These are phyloP conservation scores for Tokudaia muenninki DNA, from an alignment of 2,797 vertebrate species.

Conservation along the genomic window DNA sequence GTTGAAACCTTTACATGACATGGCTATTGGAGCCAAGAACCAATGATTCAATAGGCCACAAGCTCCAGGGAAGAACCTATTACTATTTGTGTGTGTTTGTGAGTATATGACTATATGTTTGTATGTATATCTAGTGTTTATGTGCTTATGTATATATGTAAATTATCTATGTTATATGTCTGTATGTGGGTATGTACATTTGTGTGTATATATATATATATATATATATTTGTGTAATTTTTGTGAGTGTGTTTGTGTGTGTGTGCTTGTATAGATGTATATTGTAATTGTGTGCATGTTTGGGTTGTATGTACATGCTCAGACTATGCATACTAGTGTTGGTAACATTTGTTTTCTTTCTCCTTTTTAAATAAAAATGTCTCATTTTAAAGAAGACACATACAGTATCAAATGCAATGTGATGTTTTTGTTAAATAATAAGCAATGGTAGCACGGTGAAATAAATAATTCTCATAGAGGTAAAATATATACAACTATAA, in stretches of 20 bases:
- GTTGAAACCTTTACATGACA: no score
- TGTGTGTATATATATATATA: background rate
- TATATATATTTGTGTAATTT: background rate
- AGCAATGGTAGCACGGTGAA: slow-evolving; percentile 88
- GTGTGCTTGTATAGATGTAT: no score
- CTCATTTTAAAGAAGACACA: slow-evolving; percentile 87
- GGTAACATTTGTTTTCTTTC: slow-evolving; percentile 78
- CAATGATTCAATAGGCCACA: background rate
- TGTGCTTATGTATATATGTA: background rate
- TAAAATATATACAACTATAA: slow-evolving; percentile 92
- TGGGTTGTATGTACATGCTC: background rate
- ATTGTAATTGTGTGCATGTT: background rate
- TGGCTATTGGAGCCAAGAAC: background rate
- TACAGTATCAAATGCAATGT: slow-evolving; percentile 90
- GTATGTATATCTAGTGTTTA: no score
- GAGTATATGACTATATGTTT: background rate
- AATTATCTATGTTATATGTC: background rate
- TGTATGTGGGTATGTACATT: no score
- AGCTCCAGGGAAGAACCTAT: background rate
- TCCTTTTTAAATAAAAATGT: slow-evolving; percentile 84
- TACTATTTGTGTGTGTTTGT: background rate
- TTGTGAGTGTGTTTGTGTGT: no score
- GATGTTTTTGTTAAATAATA: slow-evolving; percentile 92
- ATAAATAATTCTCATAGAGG: slow-evolving; percentile 91
- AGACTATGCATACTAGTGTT: background rate